Evolutionary conservation across 2,888 invertebrate genomes (phyloP), one percentile per base, ranked within the genome.

Genomic region (Mythimna vitellina): DNA sequence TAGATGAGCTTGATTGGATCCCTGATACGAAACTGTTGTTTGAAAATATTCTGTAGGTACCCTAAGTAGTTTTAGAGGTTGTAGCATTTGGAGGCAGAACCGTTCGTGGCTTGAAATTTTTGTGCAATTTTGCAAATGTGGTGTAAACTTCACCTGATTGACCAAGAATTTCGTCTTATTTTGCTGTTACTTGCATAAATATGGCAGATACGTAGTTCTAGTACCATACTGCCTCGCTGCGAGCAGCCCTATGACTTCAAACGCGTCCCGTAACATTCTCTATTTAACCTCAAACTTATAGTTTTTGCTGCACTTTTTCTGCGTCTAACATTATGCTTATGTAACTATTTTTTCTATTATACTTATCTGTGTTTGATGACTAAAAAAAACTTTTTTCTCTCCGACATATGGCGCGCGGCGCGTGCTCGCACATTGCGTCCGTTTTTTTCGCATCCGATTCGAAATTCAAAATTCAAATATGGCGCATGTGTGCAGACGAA

Each of bases 371-470:
- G 93, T 94, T 92, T 93, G 93, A 94, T 95, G 93, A 91, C 87
- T 90, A 88, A 92, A 93, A 93, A 92, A 89, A 72, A 82, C 86
- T 92, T 93, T 94, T 90, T 87, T 85, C 80, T 83, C 83, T 69
- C 82, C 78, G 83, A 83, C 95, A 95, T 93, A 95, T 95, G 95
- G 92, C 89, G 78, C 83, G 89, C 85, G 90, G 94, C 95, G 94
- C 95, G 95, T 95, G 95, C 84, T 83, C 84, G 90, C 95, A 95
- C 95, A 95, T 95, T 95, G 95, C 95, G 95, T 89, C 83, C 84
- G 91, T 93, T 95, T 96, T 95, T 96, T 95, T 95, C 92, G 93
- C 95, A 95, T 96, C 95, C 95, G 94, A 95, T 95, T 94, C 91
- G 91, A 93, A 94, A 93, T 92, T 92, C 89, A 86, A 89, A 89